These are phyloP conservation scores for Microcebus ravelobensis DNA, from an alignment of 2,113 vertebrate genomes.

Conservation along the genomic window DNA sequence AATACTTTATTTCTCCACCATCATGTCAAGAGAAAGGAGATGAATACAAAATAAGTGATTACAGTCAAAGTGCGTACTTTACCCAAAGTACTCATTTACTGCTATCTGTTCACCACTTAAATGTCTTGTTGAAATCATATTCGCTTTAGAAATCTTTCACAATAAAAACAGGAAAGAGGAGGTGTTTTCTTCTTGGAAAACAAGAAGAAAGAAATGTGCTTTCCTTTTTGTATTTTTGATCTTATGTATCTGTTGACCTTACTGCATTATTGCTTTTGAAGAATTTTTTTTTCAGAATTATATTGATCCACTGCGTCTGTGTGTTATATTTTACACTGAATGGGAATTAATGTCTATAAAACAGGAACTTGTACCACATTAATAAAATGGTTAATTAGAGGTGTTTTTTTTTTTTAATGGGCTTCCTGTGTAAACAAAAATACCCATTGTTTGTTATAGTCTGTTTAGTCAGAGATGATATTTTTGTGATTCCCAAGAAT, in stretches of 20 bases:
- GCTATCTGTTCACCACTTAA: background rate
- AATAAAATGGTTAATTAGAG: background rate
- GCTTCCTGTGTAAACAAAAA: background rate
- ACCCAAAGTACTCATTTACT: background rate
- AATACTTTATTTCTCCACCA: background rate
- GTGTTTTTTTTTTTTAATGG: background rate
- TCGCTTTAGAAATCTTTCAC: background rate
- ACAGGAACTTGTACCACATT: background rate
- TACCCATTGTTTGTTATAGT: background rate
- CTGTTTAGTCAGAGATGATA: background rate
- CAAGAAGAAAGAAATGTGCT: background rate
- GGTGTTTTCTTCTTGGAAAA: background rate
- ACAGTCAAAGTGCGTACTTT: background rate
- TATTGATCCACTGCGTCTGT: background rate
- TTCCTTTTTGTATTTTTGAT: slow-evolving; percentile 7
- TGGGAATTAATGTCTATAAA: background rate
- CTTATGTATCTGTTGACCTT: background rate
- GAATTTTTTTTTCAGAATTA: background rate
- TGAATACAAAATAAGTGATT: background rate
- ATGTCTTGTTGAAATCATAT: background rate
- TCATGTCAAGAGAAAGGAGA: background rate
- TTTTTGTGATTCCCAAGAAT: background rate
- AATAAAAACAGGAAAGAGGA: background rate
- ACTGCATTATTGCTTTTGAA: background rate
- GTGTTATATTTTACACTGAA: background rate